Evolutionary conservation across 2,797 vertebrate genomes (phyloP).

Genomic region (Rhabdophis nuchalis): DNA sequence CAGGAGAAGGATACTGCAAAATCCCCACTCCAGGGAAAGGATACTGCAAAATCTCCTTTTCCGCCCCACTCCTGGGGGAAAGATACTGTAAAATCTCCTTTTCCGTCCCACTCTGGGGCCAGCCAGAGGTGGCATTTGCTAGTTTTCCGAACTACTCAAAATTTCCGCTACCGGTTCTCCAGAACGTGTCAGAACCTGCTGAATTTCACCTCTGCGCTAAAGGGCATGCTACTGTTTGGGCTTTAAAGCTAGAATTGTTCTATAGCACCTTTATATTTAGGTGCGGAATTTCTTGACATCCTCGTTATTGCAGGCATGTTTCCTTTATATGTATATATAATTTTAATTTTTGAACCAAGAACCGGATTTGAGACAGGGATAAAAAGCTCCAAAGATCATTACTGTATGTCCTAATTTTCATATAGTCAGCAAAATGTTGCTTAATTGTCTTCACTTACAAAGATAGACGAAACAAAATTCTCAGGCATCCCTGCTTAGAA

Average conservation of each 20-base stretch:
- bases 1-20: too few species aligned
- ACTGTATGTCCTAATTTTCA: not conserved
- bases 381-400: not conserved
- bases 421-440: not conserved
- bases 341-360: not conserved
- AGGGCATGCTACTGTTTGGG: not conserved
- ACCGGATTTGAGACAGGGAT: not conserved
- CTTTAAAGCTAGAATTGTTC: not conserved
- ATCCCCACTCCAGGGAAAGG: too few species aligned
- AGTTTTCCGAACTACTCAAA: too few species aligned
- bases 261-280: not conserved
- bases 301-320: not conserved
- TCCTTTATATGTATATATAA: not conserved
- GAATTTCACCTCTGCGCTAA: too few species aligned
- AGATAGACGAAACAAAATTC: not conserved
- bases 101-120: too few species aligned
- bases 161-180: too few species aligned
- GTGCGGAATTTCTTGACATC: not conserved
- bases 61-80: too few species aligned
- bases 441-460: not conserved
- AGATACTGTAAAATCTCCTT: too few species aligned
- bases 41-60: too few species aligned
- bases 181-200: too few species aligned
- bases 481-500: not conserved
- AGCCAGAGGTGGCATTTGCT: too few species aligned